phyloP scores from a whole-genome alignment of 1,140 invertebrate species.

The Diachasma alloeum region DNA sequence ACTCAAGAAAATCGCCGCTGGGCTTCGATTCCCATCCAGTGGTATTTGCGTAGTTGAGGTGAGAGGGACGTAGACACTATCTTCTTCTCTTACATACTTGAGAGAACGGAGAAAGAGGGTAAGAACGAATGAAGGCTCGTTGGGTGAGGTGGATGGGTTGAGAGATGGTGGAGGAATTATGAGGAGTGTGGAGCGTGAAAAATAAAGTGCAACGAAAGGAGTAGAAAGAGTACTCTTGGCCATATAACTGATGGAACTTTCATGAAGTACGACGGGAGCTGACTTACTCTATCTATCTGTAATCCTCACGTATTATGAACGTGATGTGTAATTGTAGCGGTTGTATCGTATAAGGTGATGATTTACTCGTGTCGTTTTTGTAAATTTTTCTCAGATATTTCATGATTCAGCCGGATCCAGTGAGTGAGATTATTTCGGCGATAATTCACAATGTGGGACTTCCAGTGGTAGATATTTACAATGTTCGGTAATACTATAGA shows the following conservation, averaged over 20 bases:
- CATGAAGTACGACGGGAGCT: background rate
- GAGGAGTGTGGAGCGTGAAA: background rate
- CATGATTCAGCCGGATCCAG: background rate
- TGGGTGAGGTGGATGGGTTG: background rate
- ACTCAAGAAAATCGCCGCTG: background rate
- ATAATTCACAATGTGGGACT: background rate
- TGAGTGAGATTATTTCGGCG: background rate
- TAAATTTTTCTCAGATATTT: background rate
- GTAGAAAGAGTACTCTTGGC: background rate
- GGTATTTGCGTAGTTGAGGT: background rate
- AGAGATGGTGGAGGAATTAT: background rate
- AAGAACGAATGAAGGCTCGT: background rate
- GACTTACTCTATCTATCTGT: constrained; percentile 3
- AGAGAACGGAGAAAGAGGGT: background rate
- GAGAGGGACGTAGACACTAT: background rate
- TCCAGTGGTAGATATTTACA: background rate
- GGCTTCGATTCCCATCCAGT: background rate
- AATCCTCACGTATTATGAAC: constrained; percentile 4
- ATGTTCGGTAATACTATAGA: background rate
- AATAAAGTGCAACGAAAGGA: background rate
- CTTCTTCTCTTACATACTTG: background rate
- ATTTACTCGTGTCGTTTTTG: background rate
- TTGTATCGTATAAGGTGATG: background rate
- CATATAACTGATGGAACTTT: constrained; percentile 10
- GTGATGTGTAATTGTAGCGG: background rate